phyloP scores from a whole-genome alignment of 2,888 invertebrate genomes.

The Pheosia gnoma region DNA sequence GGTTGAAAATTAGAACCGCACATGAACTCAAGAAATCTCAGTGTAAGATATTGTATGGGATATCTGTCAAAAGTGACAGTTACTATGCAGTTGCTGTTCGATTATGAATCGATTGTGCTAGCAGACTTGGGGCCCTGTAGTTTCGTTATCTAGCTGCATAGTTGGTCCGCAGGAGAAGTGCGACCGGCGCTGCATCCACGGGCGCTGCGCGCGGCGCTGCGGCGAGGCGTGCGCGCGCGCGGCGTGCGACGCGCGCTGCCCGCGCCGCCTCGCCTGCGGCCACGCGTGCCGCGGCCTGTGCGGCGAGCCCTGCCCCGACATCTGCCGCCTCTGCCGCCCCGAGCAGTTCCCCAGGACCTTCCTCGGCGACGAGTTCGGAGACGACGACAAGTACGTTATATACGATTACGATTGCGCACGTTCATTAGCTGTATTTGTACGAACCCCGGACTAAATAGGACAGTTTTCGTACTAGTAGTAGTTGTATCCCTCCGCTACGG shows the following conservation, averaged over 20 bases:
- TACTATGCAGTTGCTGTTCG: too few relatives aligned
- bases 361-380: slow-evolving; percentile 68
- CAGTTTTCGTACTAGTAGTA: too few relatives aligned
- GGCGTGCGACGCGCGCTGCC: slow-evolving; percentile 74
- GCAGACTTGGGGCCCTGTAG: too few relatives aligned
- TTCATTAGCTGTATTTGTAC: too few relatives aligned
- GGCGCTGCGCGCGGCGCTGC: slow-evolving; percentile 73
- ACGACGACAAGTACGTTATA: slow-evolving; percentile 71
- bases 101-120: too few relatives aligned
- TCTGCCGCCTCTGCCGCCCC: slow-evolving; percentile 84
- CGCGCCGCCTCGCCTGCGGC: slow-evolving; percentile 70
- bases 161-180: slow-evolving; percentile 63
- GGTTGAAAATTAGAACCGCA: too few relatives aligned
- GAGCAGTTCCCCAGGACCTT: slow-evolving; percentile 72
- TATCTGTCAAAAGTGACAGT: too few relatives aligned
- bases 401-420: not conserved
- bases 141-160: too few relatives aligned
- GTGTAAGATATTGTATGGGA: too few relatives aligned
- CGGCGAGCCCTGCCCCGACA: slow-evolving; percentile 87
- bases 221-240: slow-evolving; percentile 69
- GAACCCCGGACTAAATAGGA: too few relatives aligned
- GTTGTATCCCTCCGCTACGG: too few relatives aligned
- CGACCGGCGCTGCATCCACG: slow-evolving; percentile 73
- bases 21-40: too few relatives aligned
- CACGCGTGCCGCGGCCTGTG: slow-evolving; percentile 89